These are phyloP conservation scores for Epistrophella euchroma DNA, from an alignment of 2,888 invertebrate species.

Conservation along the genomic window DNA sequence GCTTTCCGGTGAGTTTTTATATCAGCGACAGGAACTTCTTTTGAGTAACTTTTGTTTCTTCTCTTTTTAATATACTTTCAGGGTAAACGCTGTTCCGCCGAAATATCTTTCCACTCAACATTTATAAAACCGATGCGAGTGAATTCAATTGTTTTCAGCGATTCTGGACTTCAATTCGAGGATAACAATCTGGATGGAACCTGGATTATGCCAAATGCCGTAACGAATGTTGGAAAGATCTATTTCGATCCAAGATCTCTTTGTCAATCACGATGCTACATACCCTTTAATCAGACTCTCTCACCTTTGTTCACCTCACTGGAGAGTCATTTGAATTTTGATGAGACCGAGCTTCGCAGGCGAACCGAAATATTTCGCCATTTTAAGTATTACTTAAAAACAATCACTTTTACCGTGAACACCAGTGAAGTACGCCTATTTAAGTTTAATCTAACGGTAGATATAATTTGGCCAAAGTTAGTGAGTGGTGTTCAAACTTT, in stretches of 20 bases:
- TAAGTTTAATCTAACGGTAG: slow-evolving; percentile 82
- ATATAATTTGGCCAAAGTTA: slow-evolving; percentile 83
- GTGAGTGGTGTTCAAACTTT: slow-evolving; percentile 80
- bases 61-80: slow-evolving; percentile 79
- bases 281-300: slow-evolving; percentile 77
- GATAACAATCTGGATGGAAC: slow-evolving; percentile 83
- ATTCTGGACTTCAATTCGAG: slow-evolving; percentile 87
- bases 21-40: background rate
- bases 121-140: slow-evolving; percentile 93
- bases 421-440: slow-evolving; percentile 81
- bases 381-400: slow-evolving; percentile 81
- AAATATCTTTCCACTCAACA: slow-evolving; percentile 91
- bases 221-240: slow-evolving; percentile 86
- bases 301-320: slow-evolving; percentile 46
- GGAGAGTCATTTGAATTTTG: slow-evolving; percentile 80
- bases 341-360: slow-evolving; percentile 81
- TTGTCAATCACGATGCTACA: slow-evolving; percentile 85
- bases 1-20: slow-evolving; percentile 89
- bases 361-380: slow-evolving; percentile 82
- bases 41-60: background rate
- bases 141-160: slow-evolving; percentile 84
- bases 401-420: slow-evolving; percentile 81
- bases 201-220: slow-evolving; percentile 84
- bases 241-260: slow-evolving; percentile 89
- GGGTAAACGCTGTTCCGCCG: slow-evolving; percentile 91